Evolutionary conservation across 1,140 invertebrate genomes (phyloP).

Genomic region (Drosophila nigrodunni): DNA sequence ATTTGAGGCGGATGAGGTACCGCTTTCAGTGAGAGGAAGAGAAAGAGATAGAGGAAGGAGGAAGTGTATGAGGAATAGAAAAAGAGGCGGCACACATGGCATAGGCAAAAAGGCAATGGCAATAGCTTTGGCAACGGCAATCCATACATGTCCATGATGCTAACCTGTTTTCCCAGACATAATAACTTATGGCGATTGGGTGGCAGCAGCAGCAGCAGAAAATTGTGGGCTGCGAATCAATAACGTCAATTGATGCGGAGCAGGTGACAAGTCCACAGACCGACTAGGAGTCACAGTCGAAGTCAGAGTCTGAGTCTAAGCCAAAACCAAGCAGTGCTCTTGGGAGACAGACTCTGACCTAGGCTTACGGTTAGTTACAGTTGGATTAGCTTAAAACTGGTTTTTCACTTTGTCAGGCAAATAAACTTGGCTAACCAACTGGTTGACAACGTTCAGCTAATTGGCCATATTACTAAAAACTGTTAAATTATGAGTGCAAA

Average conservation of each 20-base stretch:
- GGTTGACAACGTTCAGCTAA: slow-evolving; percentile 61
- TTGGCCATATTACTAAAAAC: slow-evolving; percentile 72
- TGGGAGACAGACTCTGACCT: slow-evolving; percentile 28
- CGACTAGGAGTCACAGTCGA: slow-evolving; percentile 2
- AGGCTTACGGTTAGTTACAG: slow-evolving; percentile 50
- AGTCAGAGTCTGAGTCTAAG: slow-evolving; percentile 28
- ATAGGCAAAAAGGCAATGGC: slow-evolving; percentile 43
- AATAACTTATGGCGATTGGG: slow-evolving; percentile 81
- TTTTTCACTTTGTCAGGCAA: slow-evolving; percentile 30
- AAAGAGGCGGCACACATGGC: slow-evolving; percentile 46
- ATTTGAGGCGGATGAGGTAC: slow-evolving; percentile 60
- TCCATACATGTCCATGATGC: slow-evolving; percentile 67
- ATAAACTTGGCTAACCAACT: slow-evolving; percentile 27
- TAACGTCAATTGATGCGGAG: slow-evolving; percentile 71
- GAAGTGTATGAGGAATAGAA: slow-evolving; percentile 11
- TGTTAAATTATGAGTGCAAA: slow-evolving; percentile 67
- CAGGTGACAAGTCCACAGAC: slow-evolving; percentile 58
- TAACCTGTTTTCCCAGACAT: slow-evolving; percentile 71
- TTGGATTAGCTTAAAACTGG: slow-evolving; percentile 41
- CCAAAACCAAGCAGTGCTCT: slow-evolving; percentile 12
- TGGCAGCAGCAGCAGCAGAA: slow-evolving; percentile 61
- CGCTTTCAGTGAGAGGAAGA: slow-evolving; percentile 9
- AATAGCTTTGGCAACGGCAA: slow-evolving; percentile 69
- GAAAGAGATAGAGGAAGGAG: background rate
- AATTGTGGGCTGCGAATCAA: slow-evolving; percentile 77